These are phyloP conservation scores for Meloe dianella DNA, from an alignment of 2,888 invertebrate genomes.

Conservation along the genomic window DNA sequence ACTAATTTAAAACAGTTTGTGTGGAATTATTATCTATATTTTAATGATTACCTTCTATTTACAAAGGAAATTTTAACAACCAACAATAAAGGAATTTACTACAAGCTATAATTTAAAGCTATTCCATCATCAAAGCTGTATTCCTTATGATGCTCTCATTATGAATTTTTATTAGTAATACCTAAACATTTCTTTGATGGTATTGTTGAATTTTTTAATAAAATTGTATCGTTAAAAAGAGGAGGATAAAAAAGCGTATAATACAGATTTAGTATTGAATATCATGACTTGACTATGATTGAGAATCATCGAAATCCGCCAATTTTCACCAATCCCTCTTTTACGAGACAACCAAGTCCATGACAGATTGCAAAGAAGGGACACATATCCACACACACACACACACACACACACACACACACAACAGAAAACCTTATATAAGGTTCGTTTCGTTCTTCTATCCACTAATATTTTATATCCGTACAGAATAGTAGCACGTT, in stretches of 20 bases:
- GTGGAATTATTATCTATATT: too few species aligned
- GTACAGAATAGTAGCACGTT: slow-evolving; percentile 17
- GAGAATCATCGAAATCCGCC: slow-evolving; percentile 55
- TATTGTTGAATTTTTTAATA: too few species aligned
- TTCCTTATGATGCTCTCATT: too few species aligned
- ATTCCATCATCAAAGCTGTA: too few species aligned
- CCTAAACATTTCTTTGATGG: too few species aligned
- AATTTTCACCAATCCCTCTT: slow-evolving; percentile 50
- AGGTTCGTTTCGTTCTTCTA: slow-evolving; percentile 28
- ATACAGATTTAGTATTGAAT: slow-evolving; percentile 25
- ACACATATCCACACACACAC: slow-evolving; percentile 21
- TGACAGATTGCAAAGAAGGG: slow-evolving; percentile 45
- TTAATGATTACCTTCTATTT: too few species aligned
- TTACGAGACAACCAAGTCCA: slow-evolving; percentile 46
- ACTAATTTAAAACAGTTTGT: too few species aligned
- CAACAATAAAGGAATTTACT: too few species aligned
- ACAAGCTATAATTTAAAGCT: too few species aligned
- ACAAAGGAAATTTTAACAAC: too few species aligned
- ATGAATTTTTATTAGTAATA: too few species aligned
- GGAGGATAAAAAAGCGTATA: neutral
- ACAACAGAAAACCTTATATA: too few species aligned
- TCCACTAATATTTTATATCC: slow-evolving; percentile 37
- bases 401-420: neutral
- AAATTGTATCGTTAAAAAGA: neutral
- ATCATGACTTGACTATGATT: slow-evolving; percentile 49